Conservation (phyloP, 2,797 vertebrate species). For the Sebastes minor region DNA sequence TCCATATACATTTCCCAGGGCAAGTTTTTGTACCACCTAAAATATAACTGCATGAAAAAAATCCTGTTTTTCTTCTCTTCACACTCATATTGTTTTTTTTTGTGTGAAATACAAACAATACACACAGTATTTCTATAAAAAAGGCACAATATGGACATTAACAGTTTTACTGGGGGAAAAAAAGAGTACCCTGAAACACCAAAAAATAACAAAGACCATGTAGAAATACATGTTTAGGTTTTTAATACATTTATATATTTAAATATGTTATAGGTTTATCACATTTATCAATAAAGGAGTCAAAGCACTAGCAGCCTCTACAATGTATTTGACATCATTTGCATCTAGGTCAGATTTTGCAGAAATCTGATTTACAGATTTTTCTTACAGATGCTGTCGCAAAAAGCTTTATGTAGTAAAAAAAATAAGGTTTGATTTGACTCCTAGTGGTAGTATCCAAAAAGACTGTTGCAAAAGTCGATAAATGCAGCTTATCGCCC, state of each 20-base stretch:
- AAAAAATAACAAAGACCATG: background rate
- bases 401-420: background rate
- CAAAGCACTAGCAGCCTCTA: background rate
- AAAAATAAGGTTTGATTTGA: background rate
- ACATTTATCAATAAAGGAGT: background rate
- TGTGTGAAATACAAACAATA: background rate
- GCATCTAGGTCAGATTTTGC: background rate
- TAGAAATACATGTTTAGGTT: background rate
- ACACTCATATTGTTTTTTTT: background rate
- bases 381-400: background rate
- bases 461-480: background rate
- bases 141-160: background rate
- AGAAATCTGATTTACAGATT: background rate
- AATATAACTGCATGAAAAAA: background rate
- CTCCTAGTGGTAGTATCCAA: background rate
- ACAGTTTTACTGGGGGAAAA: background rate
- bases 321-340: background rate
- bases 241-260: background rate
- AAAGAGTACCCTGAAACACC: slow-evolving; percentile 4
- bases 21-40: background rate
- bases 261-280: background rate
- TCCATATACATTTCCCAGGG: background rate
- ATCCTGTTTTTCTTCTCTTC: background rate
- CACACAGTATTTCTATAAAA: background rate
- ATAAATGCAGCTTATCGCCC: background rate